A percentile compares a stretch with the other conserved stretches of the same genome.
phyloP scores from a whole-genome alignment of 1,140 invertebrate genomes.

The Solenopsis invicta region DNA sequence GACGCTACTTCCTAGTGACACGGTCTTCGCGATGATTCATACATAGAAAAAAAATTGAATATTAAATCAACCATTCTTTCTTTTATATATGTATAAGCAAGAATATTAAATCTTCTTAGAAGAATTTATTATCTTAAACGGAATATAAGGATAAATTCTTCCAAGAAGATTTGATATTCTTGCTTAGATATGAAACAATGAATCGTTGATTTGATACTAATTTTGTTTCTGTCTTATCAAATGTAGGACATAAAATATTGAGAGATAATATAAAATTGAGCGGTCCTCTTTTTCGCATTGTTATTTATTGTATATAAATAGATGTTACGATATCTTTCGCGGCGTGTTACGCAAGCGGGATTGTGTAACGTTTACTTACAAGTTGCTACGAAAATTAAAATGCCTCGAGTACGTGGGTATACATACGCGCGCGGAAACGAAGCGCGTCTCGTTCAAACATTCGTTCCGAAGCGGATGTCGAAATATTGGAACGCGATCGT shows the following conservation, averaged over 20 bases:
- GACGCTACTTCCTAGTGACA: not conserved
- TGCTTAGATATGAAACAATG: too few relatives aligned
- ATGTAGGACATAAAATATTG: not conserved
- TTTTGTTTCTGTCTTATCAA: not conserved
- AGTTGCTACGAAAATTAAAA: constrained; percentile 8
- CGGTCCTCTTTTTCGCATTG: not conserved
- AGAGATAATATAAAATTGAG: not conserved
- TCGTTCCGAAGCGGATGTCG: not conserved
- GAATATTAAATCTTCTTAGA: too few relatives aligned
- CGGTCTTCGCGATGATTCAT: not conserved
- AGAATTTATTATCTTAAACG: too few relatives aligned
- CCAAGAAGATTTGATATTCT: too few relatives aligned
- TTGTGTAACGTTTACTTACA: constrained; percentile 14
- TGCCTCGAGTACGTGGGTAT: not conserved
- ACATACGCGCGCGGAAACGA: not conserved
- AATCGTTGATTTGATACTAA: too few relatives aligned
- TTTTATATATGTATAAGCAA: too few relatives aligned
- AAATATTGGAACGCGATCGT: constrained; percentile 7
- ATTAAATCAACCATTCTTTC: too few relatives aligned
- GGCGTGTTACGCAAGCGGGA: constrained; percentile 19
- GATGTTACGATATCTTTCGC: not conserved
- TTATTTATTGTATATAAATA: not conserved
- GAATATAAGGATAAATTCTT: too few relatives aligned
- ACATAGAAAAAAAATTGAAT: not conserved
- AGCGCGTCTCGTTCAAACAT: not conserved